phyloP scores from a whole-genome alignment of 2,888 invertebrate species.

The Polietes domitor region DNA sequence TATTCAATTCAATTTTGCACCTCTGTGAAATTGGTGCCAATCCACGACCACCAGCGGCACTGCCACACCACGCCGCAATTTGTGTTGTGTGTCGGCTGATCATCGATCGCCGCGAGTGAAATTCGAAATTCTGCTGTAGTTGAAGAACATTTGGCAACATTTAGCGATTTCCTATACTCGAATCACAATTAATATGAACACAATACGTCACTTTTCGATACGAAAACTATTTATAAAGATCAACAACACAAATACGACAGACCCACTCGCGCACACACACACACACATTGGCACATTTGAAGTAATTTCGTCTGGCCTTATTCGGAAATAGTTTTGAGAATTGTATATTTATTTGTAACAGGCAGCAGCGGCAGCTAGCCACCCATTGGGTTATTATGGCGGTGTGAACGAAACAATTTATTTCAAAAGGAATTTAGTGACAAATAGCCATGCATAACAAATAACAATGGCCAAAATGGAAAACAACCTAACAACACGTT shows the following conservation, averaged over 20 bases:
- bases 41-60: conserved; percentile 47
- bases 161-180: conserved; percentile 20
- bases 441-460: background rate
- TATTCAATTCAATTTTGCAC: conserved; percentile 43
- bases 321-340: conserved; percentile 36
- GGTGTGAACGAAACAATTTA: background rate
- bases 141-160: conserved; percentile 23
- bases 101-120: conserved; percentile 6
- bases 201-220: conserved; percentile 31
- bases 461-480: background rate
- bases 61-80: conserved; percentile 30
- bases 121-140: background rate
- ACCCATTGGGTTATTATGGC: background rate
- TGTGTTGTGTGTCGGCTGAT: background rate
- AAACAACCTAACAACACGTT: background rate
- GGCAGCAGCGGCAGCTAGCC: background rate
- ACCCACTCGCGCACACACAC: background rate
- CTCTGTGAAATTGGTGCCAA: conserved; percentile 30
- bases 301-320: conserved; percentile 35
- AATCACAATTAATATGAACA: conserved; percentile 28
- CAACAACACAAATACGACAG: background rate
- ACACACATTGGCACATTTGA: background rate
- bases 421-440: background rate
- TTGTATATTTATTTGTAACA: conserved; percentile 25
- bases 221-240: conserved; percentile 23